Evolutionary conservation across 2,888 invertebrate species (phyloP).

Genomic region (Pterostichus madidus): DNA sequence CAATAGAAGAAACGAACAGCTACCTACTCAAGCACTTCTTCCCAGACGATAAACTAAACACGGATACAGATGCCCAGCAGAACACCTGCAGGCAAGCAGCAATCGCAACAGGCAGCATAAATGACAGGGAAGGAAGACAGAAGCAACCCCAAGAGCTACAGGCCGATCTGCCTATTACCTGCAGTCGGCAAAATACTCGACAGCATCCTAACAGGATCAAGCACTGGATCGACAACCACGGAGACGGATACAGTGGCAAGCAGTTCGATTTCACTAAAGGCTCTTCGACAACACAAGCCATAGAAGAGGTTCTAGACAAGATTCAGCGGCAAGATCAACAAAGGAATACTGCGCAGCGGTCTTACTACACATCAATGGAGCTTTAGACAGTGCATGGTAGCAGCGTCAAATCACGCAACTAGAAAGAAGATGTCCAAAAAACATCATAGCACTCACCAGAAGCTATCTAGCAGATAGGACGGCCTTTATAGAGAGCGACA

Average conservation of each 20-base stretch:
- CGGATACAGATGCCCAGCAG: too few relatives aligned
- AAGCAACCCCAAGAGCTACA: constrained; percentile 59
- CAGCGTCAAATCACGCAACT: constrained; percentile 68
- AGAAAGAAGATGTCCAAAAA: constrained; percentile 67
- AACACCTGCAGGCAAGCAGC: too few relatives aligned
- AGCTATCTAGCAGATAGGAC: constrained; percentile 50
- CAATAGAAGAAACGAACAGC: too few relatives aligned
- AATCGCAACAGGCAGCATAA: too few relatives aligned
- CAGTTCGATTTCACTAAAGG: constrained; percentile 22
- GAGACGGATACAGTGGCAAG: background rate
- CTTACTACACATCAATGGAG: constrained; percentile 44
- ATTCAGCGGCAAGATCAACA: background rate
- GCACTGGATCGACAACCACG: constrained; percentile 12
- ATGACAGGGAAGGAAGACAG: constrained; percentile 68
- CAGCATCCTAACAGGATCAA: constrained; percentile 52
- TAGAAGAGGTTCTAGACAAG: background rate
- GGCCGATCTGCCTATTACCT: constrained; percentile 69
- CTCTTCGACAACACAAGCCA: background rate
- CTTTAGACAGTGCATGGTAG: constrained; percentile 72
- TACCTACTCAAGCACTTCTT: too few relatives aligned
- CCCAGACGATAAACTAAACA: too few relatives aligned
- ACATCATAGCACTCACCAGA: constrained; percentile 45
- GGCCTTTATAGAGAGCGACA: constrained; percentile 33
- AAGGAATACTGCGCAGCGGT: background rate
- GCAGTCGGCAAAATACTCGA: constrained; percentile 60